Conservation (phyloP, 2,797 vertebrate species). For the Buphagus erythrorhynchus region DNA sequence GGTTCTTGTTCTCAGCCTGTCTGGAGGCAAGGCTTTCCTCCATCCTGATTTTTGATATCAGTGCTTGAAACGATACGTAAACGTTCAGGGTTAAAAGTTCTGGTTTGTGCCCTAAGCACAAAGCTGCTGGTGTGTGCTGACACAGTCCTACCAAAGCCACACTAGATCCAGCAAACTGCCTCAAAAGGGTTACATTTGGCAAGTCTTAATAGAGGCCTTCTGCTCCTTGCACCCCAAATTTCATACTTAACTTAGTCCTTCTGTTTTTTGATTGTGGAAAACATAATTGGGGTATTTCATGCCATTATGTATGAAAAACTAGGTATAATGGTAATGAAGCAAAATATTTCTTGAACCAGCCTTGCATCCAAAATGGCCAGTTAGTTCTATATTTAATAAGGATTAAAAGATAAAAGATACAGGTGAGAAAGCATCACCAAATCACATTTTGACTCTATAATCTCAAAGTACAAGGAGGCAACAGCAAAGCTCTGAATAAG, state of each 20-base stretch:
- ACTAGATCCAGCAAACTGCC: background rate
- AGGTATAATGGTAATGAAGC: background rate
- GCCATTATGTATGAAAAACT: background rate
- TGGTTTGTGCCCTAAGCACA: background rate
- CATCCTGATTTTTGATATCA: background rate
- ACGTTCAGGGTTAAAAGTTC: background rate
- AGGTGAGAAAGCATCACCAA: background rate
- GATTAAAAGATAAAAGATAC: background rate
- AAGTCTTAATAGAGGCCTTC: background rate
- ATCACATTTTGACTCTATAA: background rate
- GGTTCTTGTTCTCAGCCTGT: background rate
- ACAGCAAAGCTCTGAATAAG: background rate
- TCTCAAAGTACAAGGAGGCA: background rate
- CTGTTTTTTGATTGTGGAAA: background rate
- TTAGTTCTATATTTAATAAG: background rate
- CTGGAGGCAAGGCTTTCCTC: background rate
- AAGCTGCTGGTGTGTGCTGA: background rate
- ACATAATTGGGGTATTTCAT: background rate
- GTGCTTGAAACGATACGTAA: rapidly evolving
- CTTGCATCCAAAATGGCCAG: background rate
- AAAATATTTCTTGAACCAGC: background rate
- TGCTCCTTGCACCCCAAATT: background rate
- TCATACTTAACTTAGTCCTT: background rate
- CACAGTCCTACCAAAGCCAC: background rate
- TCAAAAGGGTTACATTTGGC: background rate